A percentile compares a stretch with the other conserved stretches of the same genome.
phyloP scores from a whole-genome alignment of 2,888 invertebrate species.

The Eumacrocentrus americanus region DNA sequence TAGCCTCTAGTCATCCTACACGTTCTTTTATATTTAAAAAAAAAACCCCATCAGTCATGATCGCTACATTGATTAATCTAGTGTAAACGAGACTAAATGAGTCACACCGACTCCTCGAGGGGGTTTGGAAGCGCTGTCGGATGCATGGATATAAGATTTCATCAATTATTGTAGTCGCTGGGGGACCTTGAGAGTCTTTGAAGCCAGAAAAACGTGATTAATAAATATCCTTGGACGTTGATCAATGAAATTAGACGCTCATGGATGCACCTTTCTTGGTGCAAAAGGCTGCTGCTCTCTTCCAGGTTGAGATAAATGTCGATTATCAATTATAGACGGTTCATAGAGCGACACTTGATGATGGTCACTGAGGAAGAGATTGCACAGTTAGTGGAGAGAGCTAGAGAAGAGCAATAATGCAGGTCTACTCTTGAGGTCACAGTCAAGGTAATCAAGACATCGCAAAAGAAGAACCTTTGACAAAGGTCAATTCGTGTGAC shows the following conservation, averaged over 20 bases:
- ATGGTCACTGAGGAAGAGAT: neutral
- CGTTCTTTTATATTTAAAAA: neutral
- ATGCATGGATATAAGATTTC: too few relatives aligned
- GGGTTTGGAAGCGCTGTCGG: too few relatives aligned
- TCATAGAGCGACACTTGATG: conserved; percentile 13
- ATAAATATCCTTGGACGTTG: neutral
- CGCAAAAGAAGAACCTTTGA: conserved; percentile 16
- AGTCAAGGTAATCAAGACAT: conserved; percentile 1
- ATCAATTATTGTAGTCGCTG: too few relatives aligned
- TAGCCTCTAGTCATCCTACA: neutral
- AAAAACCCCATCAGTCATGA: neutral
- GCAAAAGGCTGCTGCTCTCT: neutral
- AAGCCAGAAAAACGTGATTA: conserved; percentile 1
- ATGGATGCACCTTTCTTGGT: neutral
- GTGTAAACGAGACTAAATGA: too few relatives aligned
- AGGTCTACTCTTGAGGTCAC: neutral
- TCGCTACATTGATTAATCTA: too few relatives aligned
- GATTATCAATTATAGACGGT: conserved; percentile 8
- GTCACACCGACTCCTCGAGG: too few relatives aligned
- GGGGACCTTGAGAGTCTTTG: neutral
- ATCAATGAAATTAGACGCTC: conserved; percentile 1
- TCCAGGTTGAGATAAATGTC: conserved; percentile 17
- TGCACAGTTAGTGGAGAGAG: too few relatives aligned
- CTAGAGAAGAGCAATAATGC: neutral
- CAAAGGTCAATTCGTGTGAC: conserved; percentile 21